Evolutionary conservation across 2,797 vertebrate genomes (phyloP).

Genomic region (Argya squamiceps): DNA sequence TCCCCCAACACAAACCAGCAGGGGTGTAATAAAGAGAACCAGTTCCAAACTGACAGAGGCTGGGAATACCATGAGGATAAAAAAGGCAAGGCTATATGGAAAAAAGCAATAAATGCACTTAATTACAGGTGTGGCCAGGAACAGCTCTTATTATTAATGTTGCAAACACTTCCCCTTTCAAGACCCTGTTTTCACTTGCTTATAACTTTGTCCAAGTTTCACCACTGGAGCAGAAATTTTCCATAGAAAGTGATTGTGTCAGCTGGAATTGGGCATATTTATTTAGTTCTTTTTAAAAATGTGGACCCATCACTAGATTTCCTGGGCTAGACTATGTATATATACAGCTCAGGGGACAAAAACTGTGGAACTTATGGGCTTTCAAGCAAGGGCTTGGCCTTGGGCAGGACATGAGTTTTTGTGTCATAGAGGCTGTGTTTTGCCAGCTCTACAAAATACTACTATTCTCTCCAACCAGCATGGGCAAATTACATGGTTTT

Average conservation of each 20-base stretch:
- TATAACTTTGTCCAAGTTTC: neutral
- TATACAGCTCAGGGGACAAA: neutral
- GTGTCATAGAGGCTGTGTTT: neutral
- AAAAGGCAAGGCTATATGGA: neutral
- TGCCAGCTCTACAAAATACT: neutral
- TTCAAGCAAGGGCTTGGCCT: neutral
- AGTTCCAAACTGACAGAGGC: neutral
- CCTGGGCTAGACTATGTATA: neutral
- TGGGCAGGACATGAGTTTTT: neutral
- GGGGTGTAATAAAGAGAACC: neutral
- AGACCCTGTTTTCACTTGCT: constrained; percentile 37
- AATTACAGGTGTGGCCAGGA: constrained; percentile 44
- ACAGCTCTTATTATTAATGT: constrained; percentile 30
- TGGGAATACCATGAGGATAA: neutral
- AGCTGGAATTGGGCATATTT: neutral
- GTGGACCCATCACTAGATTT: neutral
- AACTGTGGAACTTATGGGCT: neutral
- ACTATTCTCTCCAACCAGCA: neutral
- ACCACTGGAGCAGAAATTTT: neutral
- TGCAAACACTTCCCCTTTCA: neutral
- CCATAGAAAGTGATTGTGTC: neutral
- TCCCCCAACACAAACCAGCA: neutral
- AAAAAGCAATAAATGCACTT: constrained; percentile 30
- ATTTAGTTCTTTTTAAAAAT: neutral
- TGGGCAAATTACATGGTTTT: neutral